Conservation (phyloP, 2,113 vertebrate species). For the Clarias magur region DNA sequence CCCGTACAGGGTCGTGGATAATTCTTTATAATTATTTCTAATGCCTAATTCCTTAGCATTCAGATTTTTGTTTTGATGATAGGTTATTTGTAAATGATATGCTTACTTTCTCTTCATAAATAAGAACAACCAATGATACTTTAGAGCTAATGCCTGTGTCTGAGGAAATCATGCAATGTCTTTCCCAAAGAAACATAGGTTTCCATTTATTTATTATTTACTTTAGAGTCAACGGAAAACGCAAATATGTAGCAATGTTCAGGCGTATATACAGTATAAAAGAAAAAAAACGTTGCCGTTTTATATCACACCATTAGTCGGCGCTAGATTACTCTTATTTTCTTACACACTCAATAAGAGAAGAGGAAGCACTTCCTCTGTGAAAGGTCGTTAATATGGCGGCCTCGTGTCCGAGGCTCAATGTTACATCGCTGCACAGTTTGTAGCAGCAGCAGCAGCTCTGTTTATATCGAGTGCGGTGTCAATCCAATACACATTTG, state of each 20-base stretch:
- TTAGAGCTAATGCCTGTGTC: background rate
- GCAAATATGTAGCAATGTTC: background rate
- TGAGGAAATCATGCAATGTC: too few relatives aligned
- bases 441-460: background rate
- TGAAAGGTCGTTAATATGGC: constrained; percentile 68
- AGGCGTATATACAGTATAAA: background rate
- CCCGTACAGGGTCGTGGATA: too few relatives aligned
- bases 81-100: too few relatives aligned
- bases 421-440: constrained; percentile 39
- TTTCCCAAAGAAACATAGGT: too few relatives aligned
- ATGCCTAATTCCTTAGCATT: too few relatives aligned
- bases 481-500: background rate
- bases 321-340: background rate
- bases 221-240: background rate
- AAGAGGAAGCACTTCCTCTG: constrained; percentile 61
- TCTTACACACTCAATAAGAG: background rate
- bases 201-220: background rate
- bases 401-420: constrained; percentile 18
- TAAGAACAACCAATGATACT: background rate
- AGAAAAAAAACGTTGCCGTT: background rate
- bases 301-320: background rate
- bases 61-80: too few relatives aligned
- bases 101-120: too few relatives aligned
- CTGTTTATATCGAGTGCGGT: background rate
- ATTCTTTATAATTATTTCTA: background rate